Evolutionary conservation across 2,113 vertebrate genomes (phyloP).

Genomic region (Bufo bufo): DNA sequence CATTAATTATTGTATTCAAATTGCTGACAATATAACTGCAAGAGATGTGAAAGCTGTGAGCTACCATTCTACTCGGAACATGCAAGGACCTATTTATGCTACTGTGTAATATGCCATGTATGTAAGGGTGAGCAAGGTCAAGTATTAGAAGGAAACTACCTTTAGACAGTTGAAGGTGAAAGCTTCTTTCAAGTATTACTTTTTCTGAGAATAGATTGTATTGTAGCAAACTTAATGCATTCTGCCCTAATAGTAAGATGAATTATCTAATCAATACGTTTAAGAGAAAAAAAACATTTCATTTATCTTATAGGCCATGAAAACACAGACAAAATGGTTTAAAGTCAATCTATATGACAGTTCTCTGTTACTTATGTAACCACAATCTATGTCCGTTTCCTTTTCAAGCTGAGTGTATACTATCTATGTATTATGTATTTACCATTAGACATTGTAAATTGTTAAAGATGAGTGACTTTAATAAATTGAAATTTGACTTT

Average conservation of each 20-base stretch:
- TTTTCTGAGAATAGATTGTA: not conserved
- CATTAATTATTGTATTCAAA: not conserved
- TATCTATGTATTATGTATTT: not conserved
- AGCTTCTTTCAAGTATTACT: not conserved
- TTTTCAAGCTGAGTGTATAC: too few relatives aligned
- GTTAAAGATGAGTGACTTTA: not conserved
- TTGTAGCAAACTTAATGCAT: not conserved
- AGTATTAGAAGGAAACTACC: not conserved
- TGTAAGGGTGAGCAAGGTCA: constrained; percentile 12
- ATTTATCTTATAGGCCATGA: not conserved
- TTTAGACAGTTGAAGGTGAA: not conserved
- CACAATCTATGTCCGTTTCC: not conserved
- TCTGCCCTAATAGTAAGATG: not conserved
- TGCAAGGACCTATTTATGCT: not conserved
- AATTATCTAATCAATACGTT: not conserved
- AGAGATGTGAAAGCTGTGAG: not conserved
- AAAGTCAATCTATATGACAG: not conserved
- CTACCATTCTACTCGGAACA: not conserved
- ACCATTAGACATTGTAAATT: not conserved
- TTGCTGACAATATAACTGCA: not conserved
- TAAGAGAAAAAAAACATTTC: too few relatives aligned
- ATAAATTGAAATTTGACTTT: not conserved
- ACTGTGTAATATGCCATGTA: not conserved
- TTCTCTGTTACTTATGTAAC: not conserved
- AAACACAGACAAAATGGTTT: not conserved